Conservation (phyloP, 2,113 vertebrate species). For the Planiliza haematocheilus region DNA sequence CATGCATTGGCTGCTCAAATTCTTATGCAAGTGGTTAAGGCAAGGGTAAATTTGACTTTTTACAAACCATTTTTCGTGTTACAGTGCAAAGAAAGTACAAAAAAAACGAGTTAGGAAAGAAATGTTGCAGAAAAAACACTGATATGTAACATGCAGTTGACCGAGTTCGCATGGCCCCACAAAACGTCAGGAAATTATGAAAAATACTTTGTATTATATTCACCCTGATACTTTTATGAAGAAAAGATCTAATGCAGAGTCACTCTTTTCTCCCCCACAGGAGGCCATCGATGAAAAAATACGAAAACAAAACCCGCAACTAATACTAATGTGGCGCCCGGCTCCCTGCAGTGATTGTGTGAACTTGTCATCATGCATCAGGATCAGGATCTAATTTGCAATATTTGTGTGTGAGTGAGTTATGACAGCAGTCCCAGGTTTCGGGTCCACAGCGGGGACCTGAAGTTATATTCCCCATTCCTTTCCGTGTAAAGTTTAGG, state of each 20-base stretch:
- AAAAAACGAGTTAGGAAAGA: not conserved
- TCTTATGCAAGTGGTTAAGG: not conserved
- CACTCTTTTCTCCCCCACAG: conserved; percentile 33
- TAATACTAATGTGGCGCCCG: conserved; percentile 2
- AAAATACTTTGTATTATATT: not conserved
- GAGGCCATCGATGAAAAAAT: not conserved
- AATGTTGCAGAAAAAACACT: not conserved
- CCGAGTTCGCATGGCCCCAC: not conserved
- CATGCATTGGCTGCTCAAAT: not conserved
- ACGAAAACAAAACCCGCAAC: not conserved
- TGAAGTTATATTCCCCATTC: conserved; percentile 43
- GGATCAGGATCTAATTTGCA: conserved; percentile 25
- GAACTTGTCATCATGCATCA: conserved; percentile 31
- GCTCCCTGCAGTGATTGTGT: conserved; percentile 33
- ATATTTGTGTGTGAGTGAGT: conserved; percentile 36
- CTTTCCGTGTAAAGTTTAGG: conserved; percentile 36
- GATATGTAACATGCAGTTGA: no score
- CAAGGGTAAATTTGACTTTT: not conserved
- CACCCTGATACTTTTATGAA: not conserved
- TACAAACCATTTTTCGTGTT: not conserved
- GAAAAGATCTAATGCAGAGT: not conserved
- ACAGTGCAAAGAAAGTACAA: not conserved
- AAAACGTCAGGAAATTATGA: not conserved
- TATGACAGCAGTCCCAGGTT: conserved; percentile 10
- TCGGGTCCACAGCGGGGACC: conserved; percentile 45